phyloP scores from a whole-genome alignment of 2,113 vertebrate species.

The Chaetops frenatus region DNA sequence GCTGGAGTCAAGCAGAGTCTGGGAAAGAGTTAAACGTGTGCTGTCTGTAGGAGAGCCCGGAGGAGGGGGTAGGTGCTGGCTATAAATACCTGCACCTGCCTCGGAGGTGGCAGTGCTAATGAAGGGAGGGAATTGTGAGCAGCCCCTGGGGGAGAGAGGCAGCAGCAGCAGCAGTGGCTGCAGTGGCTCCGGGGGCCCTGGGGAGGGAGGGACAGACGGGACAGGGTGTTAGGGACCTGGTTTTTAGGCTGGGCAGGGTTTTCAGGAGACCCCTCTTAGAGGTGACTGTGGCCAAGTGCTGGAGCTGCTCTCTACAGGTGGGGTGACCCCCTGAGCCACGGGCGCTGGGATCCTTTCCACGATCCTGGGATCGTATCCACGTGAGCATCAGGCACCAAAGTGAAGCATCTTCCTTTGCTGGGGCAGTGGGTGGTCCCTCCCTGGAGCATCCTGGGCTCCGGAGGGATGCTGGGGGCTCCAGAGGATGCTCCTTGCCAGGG shows the following conservation, averaged over 20 bases:
- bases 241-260: not conserved
- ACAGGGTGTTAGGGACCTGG: not conserved
- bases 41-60: not conserved
- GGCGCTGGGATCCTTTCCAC: not conserved
- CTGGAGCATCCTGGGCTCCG: not conserved
- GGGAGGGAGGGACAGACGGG: not conserved
- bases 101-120: conserved; percentile 10
- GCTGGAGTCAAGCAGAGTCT: not conserved
- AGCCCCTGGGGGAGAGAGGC: not conserved
- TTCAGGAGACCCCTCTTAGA: not conserved
- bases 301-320: not conserved
- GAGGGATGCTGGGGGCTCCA: not conserved
- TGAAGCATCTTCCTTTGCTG: not conserved
- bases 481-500: not conserved
- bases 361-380: not conserved
- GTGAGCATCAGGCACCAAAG: not conserved
- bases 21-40: not conserved
- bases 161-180: not conserved
- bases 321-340: fast-evolving
- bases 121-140: conserved; percentile 39
- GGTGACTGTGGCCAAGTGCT: not conserved
- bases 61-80: not conserved
- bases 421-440: fast-evolving
- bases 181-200: not conserved
- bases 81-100: conserved; percentile 48